These are phyloP conservation scores for Tuta absoluta DNA, from an alignment of 2,888 invertebrate species.

Conservation along the genomic window DNA sequence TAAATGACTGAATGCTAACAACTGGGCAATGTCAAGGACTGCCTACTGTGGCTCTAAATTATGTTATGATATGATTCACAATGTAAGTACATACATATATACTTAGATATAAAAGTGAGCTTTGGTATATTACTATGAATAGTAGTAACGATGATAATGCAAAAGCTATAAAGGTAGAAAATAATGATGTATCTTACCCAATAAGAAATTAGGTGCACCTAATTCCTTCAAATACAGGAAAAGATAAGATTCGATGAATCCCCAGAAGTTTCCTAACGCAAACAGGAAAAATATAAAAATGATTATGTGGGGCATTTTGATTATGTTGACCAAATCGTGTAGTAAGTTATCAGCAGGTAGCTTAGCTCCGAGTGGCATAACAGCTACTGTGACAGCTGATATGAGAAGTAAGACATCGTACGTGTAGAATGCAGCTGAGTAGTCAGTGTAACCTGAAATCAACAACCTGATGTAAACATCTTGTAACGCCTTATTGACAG, in stretches of 20 bases:
- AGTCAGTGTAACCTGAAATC: slow-evolving; percentile 88
- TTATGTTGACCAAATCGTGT: slow-evolving; percentile 86
- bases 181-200: slow-evolving; percentile 79
- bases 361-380: slow-evolving; percentile 90
- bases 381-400: slow-evolving; percentile 86
- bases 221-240: slow-evolving; percentile 92
- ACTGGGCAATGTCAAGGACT: slow-evolving; percentile 10
- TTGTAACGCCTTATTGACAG: slow-evolving; percentile 62
- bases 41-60: background rate
- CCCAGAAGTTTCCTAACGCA: slow-evolving; percentile 92
- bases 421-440: slow-evolving; percentile 93
- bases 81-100: background rate
- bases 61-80: too few relatives aligned
- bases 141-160: background rate
- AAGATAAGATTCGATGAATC: slow-evolving; percentile 93
- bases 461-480: slow-evolving; percentile 64
- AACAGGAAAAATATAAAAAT: slow-evolving; percentile 91
- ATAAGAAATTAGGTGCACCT: slow-evolving; percentile 89
- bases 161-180: background rate
- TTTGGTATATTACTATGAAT: background rate
- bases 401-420: slow-evolving; percentile 87
- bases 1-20: background rate
- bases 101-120: background rate
- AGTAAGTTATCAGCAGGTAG: slow-evolving; percentile 89
- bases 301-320: slow-evolving; percentile 89